Base-by-base conservation (phyloP, 2,888 invertebrate genomes). In the Dyspetes luteomarginatus region DNA sequence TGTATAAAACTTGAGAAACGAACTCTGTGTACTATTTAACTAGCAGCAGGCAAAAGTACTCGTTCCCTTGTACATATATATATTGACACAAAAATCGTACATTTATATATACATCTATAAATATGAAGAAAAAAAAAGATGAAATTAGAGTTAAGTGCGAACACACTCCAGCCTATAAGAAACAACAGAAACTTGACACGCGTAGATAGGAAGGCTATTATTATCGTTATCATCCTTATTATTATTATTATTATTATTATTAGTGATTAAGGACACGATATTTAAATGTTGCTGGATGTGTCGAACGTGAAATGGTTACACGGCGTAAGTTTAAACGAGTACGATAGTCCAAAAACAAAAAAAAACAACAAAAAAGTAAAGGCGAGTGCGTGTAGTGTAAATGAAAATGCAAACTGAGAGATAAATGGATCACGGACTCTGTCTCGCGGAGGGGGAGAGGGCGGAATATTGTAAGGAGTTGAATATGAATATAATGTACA, bases 261-360 rank as follows among this genome's bases (percentile, higher is more conserved):
- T 86, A 86, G 86, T 87, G 86, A 88, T 81, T 86, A 85, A 87
- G 82, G 86, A 88, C 89, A 90, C 88, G 88, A 90, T 91, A 91
- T 90, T 91, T 91, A 90, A 91, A 91, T 91, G 91, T 91, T 91
- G 90, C 88, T 87, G 83, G 86, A 84, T 86, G 85, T 86, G 72
- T 83, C 83, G 82, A 84, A 68, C 71, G 76, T 58, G 72, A 45
- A 48, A 58, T 43, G 64, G 78, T 24, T 36, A 75, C 17, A 71
- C 36, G 43, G 60, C 71, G 67, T 56, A 60, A 60, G n/a, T 67
- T 67, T 78, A 74, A 68, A 79, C 41, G 79, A 75, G 60, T 75
- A 67, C 67, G 79, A 52, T 68, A 64, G 83, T 71, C 80, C 85
- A 83, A 65, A 73, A 79, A 58, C 48, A 78, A 73, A 76, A 82